Conservation (phyloP, 2,888 invertebrate genomes). For the Agrochola lota region DNA sequence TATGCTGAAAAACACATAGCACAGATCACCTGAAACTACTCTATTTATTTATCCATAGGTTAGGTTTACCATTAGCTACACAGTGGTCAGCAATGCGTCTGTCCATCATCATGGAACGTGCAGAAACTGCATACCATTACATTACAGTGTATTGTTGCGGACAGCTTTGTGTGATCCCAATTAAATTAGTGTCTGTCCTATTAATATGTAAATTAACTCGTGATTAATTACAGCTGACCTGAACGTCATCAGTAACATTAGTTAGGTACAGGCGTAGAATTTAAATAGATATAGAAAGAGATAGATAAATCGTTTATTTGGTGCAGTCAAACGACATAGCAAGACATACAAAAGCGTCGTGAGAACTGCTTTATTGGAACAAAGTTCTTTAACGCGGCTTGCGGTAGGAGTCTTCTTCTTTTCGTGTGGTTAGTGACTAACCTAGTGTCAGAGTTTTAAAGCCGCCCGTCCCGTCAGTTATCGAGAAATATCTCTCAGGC, state of each 20-base stretch:
- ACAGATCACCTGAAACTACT: not conserved
- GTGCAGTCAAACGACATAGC: too few relatives aligned
- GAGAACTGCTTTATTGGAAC: too few relatives aligned
- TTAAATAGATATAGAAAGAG: too few relatives aligned
- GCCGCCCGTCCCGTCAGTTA: too few relatives aligned
- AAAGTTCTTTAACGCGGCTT: too few relatives aligned
- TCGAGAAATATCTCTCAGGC: too few relatives aligned
- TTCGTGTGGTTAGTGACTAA: too few relatives aligned
- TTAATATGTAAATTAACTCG: slow-evolving; percentile 2
- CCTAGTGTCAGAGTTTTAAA: too few relatives aligned
- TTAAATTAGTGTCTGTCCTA: slow-evolving; percentile 6
- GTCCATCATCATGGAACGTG: not conserved
- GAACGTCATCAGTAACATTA: not conserved
- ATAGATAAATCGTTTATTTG: too few relatives aligned
- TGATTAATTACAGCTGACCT: slow-evolving; percentile 12
- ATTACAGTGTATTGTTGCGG: not conserved
- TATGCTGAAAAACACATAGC: not conserved
- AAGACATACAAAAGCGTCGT: too few relatives aligned
- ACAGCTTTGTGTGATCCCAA: not conserved
- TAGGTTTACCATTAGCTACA: not conserved
- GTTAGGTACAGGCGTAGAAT: not conserved
- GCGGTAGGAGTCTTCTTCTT: too few relatives aligned
- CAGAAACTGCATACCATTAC: not conserved
- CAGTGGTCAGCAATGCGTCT: not conserved
- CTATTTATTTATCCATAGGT: not conserved